These are phyloP conservation scores for Blennius ocellaris DNA, from an alignment of 2,113 vertebrate genomes.

Conservation along the genomic window DNA sequence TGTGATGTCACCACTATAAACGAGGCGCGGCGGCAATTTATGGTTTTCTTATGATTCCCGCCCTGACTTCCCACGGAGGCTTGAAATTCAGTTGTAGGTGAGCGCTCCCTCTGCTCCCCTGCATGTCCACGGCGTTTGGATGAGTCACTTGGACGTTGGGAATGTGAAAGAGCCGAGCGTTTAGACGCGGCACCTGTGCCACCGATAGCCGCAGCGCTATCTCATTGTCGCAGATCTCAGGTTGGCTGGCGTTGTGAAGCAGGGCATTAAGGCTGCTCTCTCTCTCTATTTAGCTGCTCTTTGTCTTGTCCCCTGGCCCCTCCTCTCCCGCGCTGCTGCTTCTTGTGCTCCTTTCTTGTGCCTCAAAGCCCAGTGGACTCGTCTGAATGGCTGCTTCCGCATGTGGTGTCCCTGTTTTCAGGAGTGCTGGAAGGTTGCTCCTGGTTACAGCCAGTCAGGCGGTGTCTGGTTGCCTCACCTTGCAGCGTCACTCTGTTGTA, in stretches of 20 bases:
- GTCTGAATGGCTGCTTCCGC: conserved; percentile 65
- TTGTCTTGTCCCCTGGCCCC: conserved; percentile 47
- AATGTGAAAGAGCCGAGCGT: conserved; percentile 39
- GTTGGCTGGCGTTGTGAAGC: conserved; percentile 46
- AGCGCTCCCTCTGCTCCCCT: conserved; percentile 24
- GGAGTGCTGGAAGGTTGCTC: conserved; percentile 67
- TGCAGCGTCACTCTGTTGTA: conserved; percentile 66
- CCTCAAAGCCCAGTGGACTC: conserved; percentile 58
- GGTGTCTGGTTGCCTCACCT: conserved; percentile 83
- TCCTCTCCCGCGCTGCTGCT: conserved; percentile 32
- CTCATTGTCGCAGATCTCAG: conserved; percentile 23
- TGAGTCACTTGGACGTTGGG: conserved; percentile 39
- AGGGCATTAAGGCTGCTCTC: conserved; percentile 30
- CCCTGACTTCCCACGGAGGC: background rate
- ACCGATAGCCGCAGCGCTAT: background rate
- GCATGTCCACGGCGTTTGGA: conserved; percentile 20
- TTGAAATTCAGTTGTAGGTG: conserved; percentile 17
- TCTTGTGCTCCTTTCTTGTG: conserved; percentile 36
- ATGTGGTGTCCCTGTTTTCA: conserved; percentile 42
- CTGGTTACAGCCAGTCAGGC: conserved; percentile 74
- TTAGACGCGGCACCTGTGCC: conserved; percentile 29
- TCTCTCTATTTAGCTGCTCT: conserved; percentile 54
- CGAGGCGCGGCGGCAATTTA: conserved; percentile 11
- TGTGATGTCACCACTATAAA: background rate
- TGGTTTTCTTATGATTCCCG: conserved; percentile 16